Evolutionary conservation across 1,140 invertebrate genomes (phyloP).

Genomic region (Drosophila elegans): DNA sequence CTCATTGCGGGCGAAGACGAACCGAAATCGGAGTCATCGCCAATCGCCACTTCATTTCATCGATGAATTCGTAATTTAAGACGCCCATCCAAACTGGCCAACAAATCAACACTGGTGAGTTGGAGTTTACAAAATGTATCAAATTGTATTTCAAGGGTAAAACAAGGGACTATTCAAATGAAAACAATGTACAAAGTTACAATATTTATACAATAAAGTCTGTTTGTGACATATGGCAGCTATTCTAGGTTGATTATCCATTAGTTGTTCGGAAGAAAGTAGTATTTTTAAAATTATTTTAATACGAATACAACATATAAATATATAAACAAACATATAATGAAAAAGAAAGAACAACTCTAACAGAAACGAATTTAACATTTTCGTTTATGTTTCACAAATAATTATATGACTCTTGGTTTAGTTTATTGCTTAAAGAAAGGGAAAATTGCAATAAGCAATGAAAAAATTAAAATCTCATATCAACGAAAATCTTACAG

Average conservation of each 20-base stretch:
- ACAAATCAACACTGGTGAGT: not conserved
- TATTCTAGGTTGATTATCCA: not conserved
- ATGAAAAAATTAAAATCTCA: not conserved
- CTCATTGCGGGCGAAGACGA: not conserved
- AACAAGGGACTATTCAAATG: not conserved
- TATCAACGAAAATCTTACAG: not conserved
- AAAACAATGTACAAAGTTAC: not conserved
- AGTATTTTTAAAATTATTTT: not conserved
- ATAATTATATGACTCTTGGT: not conserved
- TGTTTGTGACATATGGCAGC: not conserved
- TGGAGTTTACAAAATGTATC: not conserved
- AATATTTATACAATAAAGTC: not conserved
- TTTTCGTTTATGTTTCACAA: not conserved
- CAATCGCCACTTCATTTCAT: too few relatives aligned
- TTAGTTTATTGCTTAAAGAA: too few relatives aligned
- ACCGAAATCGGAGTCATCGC: not conserved
- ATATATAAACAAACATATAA: not conserved
- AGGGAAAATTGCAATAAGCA: too few relatives aligned
- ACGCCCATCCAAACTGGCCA: slow-evolving; percentile 5
- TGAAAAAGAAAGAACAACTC: too few relatives aligned
- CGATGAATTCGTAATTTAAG: slow-evolving; percentile 1
- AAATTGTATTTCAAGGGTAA: not conserved
- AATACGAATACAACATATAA: not conserved
- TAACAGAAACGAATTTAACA: not conserved
- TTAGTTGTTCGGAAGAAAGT: not conserved